Conservation (phyloP, 2,888 invertebrate genomes). For the Tineola bisselliella region DNA sequence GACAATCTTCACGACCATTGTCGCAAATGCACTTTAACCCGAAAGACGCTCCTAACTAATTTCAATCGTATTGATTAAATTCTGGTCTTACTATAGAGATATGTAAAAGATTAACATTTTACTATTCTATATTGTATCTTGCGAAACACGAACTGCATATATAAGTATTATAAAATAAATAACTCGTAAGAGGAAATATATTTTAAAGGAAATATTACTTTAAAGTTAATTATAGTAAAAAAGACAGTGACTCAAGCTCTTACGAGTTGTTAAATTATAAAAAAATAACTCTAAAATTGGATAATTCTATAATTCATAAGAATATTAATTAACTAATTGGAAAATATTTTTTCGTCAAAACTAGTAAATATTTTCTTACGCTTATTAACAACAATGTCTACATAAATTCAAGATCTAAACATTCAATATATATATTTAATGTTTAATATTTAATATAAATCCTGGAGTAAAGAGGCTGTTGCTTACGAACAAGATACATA, state of each 20-base stretch:
- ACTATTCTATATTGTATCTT: background rate
- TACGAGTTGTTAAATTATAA: background rate
- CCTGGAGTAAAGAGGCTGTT: conserved; percentile 10
- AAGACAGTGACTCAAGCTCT: background rate
- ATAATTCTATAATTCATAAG: background rate
- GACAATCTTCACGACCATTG: too few relatives aligned
- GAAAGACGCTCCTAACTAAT: background rate
- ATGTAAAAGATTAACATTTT: background rate
- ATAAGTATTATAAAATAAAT: background rate
- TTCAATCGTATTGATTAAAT: background rate
- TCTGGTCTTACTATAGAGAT: conserved; percentile 2
- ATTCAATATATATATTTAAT: background rate
- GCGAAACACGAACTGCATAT: background rate
- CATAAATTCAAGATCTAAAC: conserved; percentile 10
- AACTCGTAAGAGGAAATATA: background rate
- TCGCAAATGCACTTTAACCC: background rate
- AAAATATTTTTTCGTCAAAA: background rate
- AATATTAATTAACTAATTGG: background rate
- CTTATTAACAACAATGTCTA: background rate
- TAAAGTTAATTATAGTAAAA: background rate
- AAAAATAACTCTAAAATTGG: background rate
- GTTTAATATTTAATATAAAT: background rate
- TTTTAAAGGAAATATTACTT: background rate
- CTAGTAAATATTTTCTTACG: background rate
- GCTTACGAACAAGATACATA: conserved; percentile 5